Conservation (phyloP, 2,797 vertebrate species). For the Salarias fasciatus region DNA sequence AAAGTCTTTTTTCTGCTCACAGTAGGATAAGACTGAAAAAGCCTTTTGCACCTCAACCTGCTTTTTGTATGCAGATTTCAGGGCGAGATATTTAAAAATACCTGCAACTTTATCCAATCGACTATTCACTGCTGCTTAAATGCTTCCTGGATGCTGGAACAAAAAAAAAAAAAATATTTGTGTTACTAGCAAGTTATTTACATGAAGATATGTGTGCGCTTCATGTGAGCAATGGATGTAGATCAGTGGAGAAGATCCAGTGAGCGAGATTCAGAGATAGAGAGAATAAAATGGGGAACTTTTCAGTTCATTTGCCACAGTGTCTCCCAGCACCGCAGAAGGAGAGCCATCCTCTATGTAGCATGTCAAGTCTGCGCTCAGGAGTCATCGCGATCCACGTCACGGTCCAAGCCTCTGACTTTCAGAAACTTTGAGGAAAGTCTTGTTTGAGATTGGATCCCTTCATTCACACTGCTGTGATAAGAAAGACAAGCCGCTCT, state of each 20-base stretch:
- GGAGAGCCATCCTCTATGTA: slow-evolving; percentile 57
- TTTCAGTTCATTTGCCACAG: slow-evolving; percentile 69
- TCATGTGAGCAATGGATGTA: slow-evolving; percentile 22
- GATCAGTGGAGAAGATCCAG: slow-evolving; percentile 47
- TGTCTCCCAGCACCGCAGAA: slow-evolving; percentile 58
- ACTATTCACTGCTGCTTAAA: slow-evolving; percentile 21
- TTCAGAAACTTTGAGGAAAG: slow-evolving; percentile 54
- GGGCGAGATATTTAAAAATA: slow-evolving; percentile 23
- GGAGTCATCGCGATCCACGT: slow-evolving; percentile 47
- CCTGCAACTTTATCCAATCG: slow-evolving; percentile 1
- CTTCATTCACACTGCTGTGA: background rate
- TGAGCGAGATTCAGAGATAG: slow-evolving; percentile 37
- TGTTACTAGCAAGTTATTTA: slow-evolving; percentile 8
- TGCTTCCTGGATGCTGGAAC: slow-evolving; percentile 6
- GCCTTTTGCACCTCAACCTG: slow-evolving; percentile 37
- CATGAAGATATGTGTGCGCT: slow-evolving; percentile 16
- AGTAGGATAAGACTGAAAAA: slow-evolving; percentile 28
- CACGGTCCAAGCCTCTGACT: slow-evolving; percentile 44
- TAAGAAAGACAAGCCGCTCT: too few relatives aligned
- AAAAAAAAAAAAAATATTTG: background rate
- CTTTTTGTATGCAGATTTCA: slow-evolving; percentile 41
- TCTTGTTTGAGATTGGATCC: slow-evolving; percentile 15
- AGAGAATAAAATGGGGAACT: slow-evolving; percentile 67
- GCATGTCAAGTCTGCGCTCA: slow-evolving; percentile 63
- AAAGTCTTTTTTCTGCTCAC: too few relatives aligned